Conservation (phyloP, 2,797 vertebrate species). For the Danio tinwini region DNA sequence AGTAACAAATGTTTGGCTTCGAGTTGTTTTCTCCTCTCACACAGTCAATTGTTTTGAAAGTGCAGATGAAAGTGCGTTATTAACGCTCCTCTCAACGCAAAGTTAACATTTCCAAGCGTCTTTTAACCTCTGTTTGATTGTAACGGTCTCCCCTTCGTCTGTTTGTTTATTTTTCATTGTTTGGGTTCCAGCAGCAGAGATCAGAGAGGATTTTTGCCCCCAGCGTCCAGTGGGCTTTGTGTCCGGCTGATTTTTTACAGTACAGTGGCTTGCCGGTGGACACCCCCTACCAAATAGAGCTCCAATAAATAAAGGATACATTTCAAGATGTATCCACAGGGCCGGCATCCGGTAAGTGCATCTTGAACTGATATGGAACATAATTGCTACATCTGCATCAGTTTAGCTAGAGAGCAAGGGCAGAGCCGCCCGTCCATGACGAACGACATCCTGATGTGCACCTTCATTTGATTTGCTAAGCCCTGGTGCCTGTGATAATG, state of each 20-base stretch:
- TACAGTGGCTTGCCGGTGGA: slow-evolving; percentile 69
- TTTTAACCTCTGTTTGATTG: slow-evolving; percentile 21
- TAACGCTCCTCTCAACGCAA: neutral
- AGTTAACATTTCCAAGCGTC: slow-evolving; percentile 17
- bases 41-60: slow-evolving; percentile 24
- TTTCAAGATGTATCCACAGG: slow-evolving; percentile 92
- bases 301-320: slow-evolving; percentile 83
- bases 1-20: neutral
- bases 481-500: slow-evolving; percentile 1
- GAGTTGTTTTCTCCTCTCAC: slow-evolving; percentile 22
- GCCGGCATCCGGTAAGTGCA: slow-evolving; percentile 92
- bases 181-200: slow-evolving; percentile 60
- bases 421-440: slow-evolving; percentile 46
- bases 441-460: slow-evolving; percentile 49
- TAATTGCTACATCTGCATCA: slow-evolving; percentile 58
- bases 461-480: slow-evolving; percentile 36
- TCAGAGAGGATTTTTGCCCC: slow-evolving; percentile 66
- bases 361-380: slow-evolving; percentile 63
- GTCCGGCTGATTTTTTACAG: slow-evolving; percentile 69
- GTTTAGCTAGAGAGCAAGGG: slow-evolving; percentile 37
- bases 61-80: slow-evolving; percentile 17
- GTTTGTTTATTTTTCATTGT: slow-evolving; percentile 51
- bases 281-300: slow-evolving; percentile 87
- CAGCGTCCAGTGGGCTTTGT: slow-evolving; percentile 60
- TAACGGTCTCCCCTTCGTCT: slow-evolving; percentile 36